A percentile compares a stretch with the other conserved stretches of the same genome.
Evolutionary conservation across 2,888 invertebrate genomes (phyloP).

Genomic region (Pandemis cinnamomeana): DNA sequence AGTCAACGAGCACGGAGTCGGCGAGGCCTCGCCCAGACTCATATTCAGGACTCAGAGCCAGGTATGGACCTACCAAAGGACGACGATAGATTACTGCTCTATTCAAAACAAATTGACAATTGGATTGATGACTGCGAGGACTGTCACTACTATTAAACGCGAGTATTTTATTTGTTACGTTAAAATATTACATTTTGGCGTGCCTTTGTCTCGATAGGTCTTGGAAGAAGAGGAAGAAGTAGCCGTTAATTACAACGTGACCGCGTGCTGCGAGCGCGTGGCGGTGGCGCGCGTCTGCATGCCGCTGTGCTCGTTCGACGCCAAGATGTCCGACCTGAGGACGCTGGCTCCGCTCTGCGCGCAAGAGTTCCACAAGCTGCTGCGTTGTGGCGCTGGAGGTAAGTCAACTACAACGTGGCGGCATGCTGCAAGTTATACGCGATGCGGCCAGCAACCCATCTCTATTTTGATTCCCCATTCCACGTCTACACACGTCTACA

Average conservation of each 20-base stretch:
- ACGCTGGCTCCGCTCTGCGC: slow-evolving; percentile 89
- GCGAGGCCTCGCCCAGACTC: slow-evolving; percentile 89
- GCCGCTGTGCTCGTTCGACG: slow-evolving; percentile 92
- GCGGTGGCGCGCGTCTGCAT: slow-evolving; percentile 88
- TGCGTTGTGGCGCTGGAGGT: slow-evolving; percentile 87
- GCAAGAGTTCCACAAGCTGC: slow-evolving; percentile 89
- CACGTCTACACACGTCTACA: no score
- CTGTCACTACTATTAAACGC: no score
- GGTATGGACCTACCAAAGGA: slow-evolving; percentile 59
- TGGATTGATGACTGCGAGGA: no score
- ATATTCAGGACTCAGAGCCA: slow-evolving; percentile 90
- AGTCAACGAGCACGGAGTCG: slow-evolving; percentile 91
- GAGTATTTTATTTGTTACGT: no score
- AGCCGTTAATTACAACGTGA: slow-evolving; percentile 89
- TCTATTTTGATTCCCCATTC: no score
- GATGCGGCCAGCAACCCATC: no score
- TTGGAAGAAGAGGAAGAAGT: slow-evolving; percentile 85
- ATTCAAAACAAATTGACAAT: no score
- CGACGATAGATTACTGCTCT: no score
- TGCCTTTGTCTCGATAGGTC: slow-evolving; percentile 62
- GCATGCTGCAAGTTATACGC: no score
- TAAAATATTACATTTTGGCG: no score
- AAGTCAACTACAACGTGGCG: slow-evolving; percentile 21
- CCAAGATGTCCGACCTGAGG: slow-evolving; percentile 91
- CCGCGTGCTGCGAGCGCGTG: slow-evolving; percentile 90